Evolutionary conservation across 2,888 invertebrate species (phyloP).

Genomic region (Brenthis ino): DNA sequence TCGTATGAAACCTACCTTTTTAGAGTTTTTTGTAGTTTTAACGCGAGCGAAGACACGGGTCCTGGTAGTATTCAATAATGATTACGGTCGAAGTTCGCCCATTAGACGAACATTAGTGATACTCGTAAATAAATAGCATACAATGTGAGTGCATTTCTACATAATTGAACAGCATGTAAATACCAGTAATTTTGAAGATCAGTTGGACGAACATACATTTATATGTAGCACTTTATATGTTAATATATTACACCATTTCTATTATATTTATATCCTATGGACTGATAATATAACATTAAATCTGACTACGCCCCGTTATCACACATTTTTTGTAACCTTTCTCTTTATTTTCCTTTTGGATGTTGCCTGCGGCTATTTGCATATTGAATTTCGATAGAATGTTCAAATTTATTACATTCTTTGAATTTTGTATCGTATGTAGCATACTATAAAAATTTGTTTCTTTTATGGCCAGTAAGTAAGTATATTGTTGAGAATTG

Average conservation of each 20-base stretch:
- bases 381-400: slow-evolving; percentile 77
- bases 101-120: neutral
- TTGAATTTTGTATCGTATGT: slow-evolving; percentile 55
- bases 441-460: slow-evolving; percentile 51
- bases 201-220: too few species aligned
- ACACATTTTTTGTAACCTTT: slow-evolving; percentile 67
- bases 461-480: slow-evolving; percentile 24
- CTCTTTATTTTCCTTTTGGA: slow-evolving; percentile 74
- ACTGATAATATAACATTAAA: slow-evolving; percentile 48
- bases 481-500: slow-evolving; percentile 12
- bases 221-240: too few species aligned
- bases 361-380: slow-evolving; percentile 68
- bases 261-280: neutral
- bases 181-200: too few species aligned
- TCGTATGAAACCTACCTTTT: too few species aligned
- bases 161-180: too few species aligned
- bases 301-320: slow-evolving; percentile 73
- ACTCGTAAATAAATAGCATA: neutral
- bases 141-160: neutral
- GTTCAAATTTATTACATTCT: slow-evolving; percentile 69
- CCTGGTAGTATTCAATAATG: too few species aligned
- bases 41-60: too few species aligned
- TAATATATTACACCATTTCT: slow-evolving; percentile 1
- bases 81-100: too few species aligned
- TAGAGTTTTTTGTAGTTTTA: too few species aligned